Percentiles rank a stretch among this genome's conserved stretches.
phyloP scores from a whole-genome alignment of 2,113 vertebrate species.

The Brachyhypopomus occidentalis region DNA sequence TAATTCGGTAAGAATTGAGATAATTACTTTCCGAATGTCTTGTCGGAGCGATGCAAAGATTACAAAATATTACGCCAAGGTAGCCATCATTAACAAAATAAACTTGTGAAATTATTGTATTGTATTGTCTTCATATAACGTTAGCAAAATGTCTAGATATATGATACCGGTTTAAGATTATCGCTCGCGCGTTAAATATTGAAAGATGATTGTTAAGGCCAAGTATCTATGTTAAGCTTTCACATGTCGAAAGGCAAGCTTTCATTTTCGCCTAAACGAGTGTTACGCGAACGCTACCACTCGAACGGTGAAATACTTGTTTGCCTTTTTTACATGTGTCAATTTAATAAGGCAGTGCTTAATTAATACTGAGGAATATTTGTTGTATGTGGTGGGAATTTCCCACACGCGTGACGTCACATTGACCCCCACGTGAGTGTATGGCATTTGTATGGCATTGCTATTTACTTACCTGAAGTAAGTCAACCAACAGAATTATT shows the following conservation, averaged over 20 bases:
- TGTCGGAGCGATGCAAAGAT: neutral
- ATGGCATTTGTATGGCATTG: neutral
- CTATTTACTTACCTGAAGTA: neutral
- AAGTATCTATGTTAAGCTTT: neutral
- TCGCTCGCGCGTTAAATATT: neutral
- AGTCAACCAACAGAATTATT: neutral
- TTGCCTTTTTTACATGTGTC: neutral
- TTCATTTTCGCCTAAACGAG: neutral
- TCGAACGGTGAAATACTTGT: neutral
- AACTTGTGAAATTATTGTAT: too few relatives aligned
- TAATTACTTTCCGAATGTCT: neutral
- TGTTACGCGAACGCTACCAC: neutral
- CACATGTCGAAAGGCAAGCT: neutral
- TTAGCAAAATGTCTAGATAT: too few relatives aligned
- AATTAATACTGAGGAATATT: neutral
- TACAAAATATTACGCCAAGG: neutral
- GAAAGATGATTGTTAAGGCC: too few relatives aligned
- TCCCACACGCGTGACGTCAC: slow-evolving; percentile 48
- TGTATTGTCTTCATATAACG: too few relatives aligned
- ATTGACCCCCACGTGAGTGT: neutral
- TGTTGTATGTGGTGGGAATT: slow-evolving; percentile 32
- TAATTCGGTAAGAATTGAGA: neutral
- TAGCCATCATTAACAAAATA: too few relatives aligned
- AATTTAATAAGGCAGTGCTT: neutral
- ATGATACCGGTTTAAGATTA: neutral